Evolutionary conservation across 2,113 vertebrate species (phyloP).

Genomic region (Cynocephalus volans): DNA sequence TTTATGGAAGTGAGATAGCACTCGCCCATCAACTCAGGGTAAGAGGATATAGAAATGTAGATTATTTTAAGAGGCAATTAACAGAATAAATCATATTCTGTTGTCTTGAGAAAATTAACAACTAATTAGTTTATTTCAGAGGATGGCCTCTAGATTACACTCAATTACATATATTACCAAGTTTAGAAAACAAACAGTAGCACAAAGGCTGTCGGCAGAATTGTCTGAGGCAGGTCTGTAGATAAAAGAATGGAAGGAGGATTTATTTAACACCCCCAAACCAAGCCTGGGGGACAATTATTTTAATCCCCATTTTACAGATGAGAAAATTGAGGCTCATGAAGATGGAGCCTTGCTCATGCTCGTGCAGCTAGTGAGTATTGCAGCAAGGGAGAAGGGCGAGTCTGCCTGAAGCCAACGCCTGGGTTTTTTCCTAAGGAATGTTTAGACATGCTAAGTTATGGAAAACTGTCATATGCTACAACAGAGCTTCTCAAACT

Average conservation of each 20-base stretch:
- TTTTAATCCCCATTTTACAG: not conserved
- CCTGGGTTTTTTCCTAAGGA: not conserved
- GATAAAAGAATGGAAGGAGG: not conserved
- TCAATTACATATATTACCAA: not conserved
- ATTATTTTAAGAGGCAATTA: not conserved
- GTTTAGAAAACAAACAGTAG: not conserved
- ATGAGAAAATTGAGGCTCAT: not conserved
- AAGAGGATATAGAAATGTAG: not conserved
- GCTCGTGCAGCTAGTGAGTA: too few relatives aligned
- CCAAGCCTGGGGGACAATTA: not conserved
- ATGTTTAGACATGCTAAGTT: not conserved
- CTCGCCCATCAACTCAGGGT: not conserved
- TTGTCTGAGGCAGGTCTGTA: not conserved
- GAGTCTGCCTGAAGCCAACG: not conserved
- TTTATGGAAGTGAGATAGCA: not conserved
- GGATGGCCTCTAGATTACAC: not conserved
- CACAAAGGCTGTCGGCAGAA: not conserved
- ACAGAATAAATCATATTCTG: not conserved
- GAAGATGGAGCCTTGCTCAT: not conserved
- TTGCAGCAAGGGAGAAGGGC: not conserved
- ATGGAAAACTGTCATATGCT: not conserved
- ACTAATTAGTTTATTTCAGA: not conserved
- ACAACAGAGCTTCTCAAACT: not conserved
- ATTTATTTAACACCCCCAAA: not conserved
- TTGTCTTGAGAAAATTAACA: not conserved